Evolutionary conservation across 2,797 vertebrate genomes (phyloP).

Genomic region (Notolabrus celidotus): DNA sequence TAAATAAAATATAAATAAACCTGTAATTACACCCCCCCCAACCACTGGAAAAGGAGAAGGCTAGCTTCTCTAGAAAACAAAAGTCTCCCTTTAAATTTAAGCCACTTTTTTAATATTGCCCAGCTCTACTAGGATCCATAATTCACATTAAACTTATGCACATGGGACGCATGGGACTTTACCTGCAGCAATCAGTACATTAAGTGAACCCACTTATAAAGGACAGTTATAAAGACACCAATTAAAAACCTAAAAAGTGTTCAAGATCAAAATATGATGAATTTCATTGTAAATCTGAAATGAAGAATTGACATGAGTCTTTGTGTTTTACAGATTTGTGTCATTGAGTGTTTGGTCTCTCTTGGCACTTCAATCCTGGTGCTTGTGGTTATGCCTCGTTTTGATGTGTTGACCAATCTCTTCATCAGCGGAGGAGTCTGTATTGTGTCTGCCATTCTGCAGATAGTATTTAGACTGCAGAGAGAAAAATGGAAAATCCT

Average conservation of each 20-base stretch:
- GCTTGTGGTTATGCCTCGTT: conserved; percentile 86
- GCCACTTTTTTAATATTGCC: no score
- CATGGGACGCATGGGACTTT: neutral
- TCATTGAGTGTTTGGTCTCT: conserved; percentile 83
- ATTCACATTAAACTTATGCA: neutral
- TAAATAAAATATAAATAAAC: no score
- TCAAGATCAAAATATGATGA: no score
- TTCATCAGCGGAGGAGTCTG: conserved; percentile 86
- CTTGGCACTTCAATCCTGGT: conserved; percentile 83
- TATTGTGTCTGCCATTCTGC: conserved; percentile 80
- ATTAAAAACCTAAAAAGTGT: no score
- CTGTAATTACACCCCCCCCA: no score
- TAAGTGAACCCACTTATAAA: neutral
- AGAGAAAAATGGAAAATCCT: conserved; percentile 81
- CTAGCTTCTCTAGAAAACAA: no score
- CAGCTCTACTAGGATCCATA: no score
- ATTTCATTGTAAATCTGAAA: neutral
- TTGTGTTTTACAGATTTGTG: conserved; percentile 76
- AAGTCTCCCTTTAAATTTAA: no score
- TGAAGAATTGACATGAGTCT: neutral
- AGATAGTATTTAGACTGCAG: conserved; percentile 80
- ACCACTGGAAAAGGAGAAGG: no score
- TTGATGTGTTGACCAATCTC: conserved; percentile 87
- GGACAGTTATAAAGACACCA: neutral
- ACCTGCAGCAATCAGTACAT: neutral